phyloP scores from a whole-genome alignment of 2,888 invertebrate species.

The Caenorhabditis uteleia region DNA sequence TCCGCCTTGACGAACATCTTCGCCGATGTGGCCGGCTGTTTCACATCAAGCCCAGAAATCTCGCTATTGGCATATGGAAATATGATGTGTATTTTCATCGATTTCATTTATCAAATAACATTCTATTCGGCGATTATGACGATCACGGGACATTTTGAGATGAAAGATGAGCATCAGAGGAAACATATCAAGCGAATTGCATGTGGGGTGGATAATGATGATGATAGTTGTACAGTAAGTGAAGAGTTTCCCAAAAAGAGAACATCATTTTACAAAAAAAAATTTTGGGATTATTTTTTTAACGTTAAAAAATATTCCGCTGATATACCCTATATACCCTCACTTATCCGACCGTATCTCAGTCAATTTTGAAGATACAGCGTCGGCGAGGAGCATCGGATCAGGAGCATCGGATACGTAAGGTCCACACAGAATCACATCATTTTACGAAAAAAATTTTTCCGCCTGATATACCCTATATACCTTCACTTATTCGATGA shows the following conservation, averaged over 20 bases:
- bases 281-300: background rate
- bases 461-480: too few relatives aligned
- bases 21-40: constrained; percentile 64
- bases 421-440: too few relatives aligned
- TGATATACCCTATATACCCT: too few relatives aligned
- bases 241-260: background rate
- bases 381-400: too few relatives aligned
- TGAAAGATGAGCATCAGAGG: constrained; percentile 45
- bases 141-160: constrained; percentile 60
- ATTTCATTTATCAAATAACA: constrained; percentile 64
- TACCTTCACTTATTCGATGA: too few relatives aligned
- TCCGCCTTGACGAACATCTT: constrained; percentile 65
- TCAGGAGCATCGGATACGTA: too few relatives aligned
- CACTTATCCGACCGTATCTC: too few relatives aligned
- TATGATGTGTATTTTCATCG: constrained; percentile 59
- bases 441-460: too few relatives aligned
- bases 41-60: constrained; percentile 64
- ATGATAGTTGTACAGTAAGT: constrained; percentile 31
- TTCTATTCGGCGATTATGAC: constrained; percentile 65
- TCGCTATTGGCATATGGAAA: constrained; percentile 63
- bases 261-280: too few relatives aligned
- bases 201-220: constrained; percentile 42
- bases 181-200: constrained; percentile 41
- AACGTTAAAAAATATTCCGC: too few relatives aligned
- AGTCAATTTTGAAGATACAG: too few relatives aligned